Conservation (phyloP, 2,888 invertebrate species). For the Caenorhabditis plicata region DNA sequence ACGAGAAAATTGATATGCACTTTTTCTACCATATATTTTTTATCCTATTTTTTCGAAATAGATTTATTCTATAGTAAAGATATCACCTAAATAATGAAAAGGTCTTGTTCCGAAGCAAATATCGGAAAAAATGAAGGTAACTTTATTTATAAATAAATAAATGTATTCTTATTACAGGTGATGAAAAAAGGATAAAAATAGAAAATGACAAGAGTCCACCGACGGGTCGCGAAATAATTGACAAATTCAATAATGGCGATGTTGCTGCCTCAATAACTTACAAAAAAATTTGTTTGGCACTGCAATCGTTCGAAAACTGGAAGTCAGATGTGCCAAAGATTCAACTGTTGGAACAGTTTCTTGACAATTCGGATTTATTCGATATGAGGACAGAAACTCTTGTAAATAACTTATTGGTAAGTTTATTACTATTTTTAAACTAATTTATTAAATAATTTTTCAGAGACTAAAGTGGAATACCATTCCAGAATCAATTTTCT, state of each 20-base stretch:
- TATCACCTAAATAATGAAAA: background rate
- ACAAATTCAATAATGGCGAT: constrained; percentile 38
- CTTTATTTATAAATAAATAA: background rate
- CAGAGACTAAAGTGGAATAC: constrained; percentile 37
- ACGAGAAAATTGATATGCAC: background rate
- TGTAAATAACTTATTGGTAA: constrained; percentile 44
- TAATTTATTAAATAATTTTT: background rate
- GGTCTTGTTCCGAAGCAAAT: constrained; percentile 2
- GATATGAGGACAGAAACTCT: constrained; percentile 38
- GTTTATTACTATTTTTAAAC: constrained; percentile 7
- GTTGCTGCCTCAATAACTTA: constrained; percentile 33
- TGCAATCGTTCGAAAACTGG: constrained; percentile 41
- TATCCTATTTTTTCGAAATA: background rate
- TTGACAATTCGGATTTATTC: constrained; percentile 38
- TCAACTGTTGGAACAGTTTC: constrained; percentile 47
- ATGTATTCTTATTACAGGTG: background rate
- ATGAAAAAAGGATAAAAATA: background rate
- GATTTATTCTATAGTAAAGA: background rate
- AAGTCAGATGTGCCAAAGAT: constrained; percentile 29
- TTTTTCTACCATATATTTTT: background rate
- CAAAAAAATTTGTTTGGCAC: constrained; percentile 45
- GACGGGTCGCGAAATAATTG: constrained; percentile 26
- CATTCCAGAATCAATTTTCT: constrained; percentile 27
- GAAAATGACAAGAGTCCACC: constrained; percentile 6
- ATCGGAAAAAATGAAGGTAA: background rate